Conservation (phyloP, 2,113 vertebrate species). For the Tragulus kanchil region DNA sequence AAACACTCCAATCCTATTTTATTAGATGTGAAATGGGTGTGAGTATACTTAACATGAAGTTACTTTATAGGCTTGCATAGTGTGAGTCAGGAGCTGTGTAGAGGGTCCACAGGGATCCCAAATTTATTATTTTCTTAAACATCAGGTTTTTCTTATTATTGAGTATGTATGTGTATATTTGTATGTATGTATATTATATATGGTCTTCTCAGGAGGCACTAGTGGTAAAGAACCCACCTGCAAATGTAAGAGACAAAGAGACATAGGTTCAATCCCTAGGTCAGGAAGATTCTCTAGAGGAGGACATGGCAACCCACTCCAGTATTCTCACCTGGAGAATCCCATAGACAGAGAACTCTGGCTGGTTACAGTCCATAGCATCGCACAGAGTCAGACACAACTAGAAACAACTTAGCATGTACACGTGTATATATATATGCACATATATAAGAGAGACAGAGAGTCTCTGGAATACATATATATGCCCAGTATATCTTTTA, state of each 20-base stretch:
- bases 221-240: neutral
- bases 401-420: neutral
- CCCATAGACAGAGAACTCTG: neutral
- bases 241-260: neutral
- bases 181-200: neutral
- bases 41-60: neutral
- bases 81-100: neutral
- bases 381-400: neutral
- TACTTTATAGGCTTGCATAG: conserved; percentile 3
- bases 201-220: neutral
- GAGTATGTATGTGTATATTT: neutral
- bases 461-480: neutral
- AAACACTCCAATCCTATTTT: neutral
- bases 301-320: neutral
- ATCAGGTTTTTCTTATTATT: neutral
- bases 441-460: no score
- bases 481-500: neutral
- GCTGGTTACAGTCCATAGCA: neutral
- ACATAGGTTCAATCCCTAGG: neutral
- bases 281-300: neutral
- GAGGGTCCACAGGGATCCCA: neutral
- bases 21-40: conserved; percentile 30
- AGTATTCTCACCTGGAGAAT: neutral
- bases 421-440: neutral
- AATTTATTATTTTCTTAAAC: no score